Evolutionary conservation across 2,888 invertebrate genomes (phyloP).

Genomic region (Cryptocheilus praepositus): DNA sequence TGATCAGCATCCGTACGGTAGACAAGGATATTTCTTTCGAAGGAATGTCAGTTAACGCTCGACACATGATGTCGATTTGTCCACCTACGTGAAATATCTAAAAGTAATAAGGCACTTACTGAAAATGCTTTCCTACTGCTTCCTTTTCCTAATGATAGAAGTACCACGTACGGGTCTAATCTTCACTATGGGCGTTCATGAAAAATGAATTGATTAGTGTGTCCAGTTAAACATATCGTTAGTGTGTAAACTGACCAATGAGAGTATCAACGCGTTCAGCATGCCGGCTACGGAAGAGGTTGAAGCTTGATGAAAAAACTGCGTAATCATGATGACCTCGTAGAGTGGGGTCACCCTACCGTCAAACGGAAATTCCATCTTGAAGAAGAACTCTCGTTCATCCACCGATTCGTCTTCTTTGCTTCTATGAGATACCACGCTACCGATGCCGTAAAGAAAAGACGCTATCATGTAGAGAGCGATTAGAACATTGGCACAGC

Average conservation of each 20-base stretch:
- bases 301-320: conserved; percentile 31
- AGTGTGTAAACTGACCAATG: conserved; percentile 39
- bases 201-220: background rate
- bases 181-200: too few relatives aligned
- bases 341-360: conserved; percentile 27
- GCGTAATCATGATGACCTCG: conserved; percentile 22
- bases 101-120: background rate
- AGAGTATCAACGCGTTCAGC: conserved; percentile 36
- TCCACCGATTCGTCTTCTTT: background rate
- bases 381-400: conserved; percentile 28
- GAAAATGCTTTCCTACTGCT: background rate
- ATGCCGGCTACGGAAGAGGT: conserved; percentile 18
- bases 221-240: background rate
- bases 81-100: conserved; percentile 32
- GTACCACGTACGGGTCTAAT: too few relatives aligned
- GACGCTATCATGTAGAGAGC: conserved; percentile 24
- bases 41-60: conserved; percentile 15
- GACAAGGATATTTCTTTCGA: background rate
- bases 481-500: conserved; percentile 32
- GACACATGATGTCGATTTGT: conserved; percentile 47
- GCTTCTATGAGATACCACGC: background rate
- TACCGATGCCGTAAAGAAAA: conserved; percentile 7
- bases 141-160: too few relatives aligned
- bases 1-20: conserved; percentile 23
- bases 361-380: conserved; percentile 43